Evolutionary conservation across 2,113 vertebrate genomes (phyloP), one percentile per base, ranked within the genome.

Genomic region (Lonchura striata): DNA sequence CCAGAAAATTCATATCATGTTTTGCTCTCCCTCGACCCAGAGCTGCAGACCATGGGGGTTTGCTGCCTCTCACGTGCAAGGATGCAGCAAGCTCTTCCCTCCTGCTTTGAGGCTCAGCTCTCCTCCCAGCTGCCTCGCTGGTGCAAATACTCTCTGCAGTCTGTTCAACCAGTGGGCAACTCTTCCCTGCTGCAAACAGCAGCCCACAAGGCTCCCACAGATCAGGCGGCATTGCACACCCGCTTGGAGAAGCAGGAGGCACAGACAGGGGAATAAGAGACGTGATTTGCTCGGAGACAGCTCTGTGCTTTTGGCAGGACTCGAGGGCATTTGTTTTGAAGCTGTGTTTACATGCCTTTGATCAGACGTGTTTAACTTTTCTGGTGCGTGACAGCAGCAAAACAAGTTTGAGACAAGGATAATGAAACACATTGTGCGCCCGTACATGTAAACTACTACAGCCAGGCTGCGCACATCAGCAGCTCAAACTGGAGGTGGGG

Each of bases 361-460:
- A 97, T 97, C 96, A 97, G 96, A 95, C 85, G 72, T 96, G 96
- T 96, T 96, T 96, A 97, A 96, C 97, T 97, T 95, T 96, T 92
- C 94, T 87, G 85, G 91, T 96, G 91, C 77, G 25, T 96, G 96
- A 97, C 96, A 97, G 94, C 94, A 96, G 94, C 89, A 96, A 97
- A 97, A 97, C 96, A 96, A 97, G 95, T 96, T 94, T 95, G 96
- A 97, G 94, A 97, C 94, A 91, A 69, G 91, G 95, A 94, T 97
- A 96, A 96, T 97, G 96, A 96, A 97, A 97, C 92, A 96, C 94
- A 95, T 91, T 93, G 88, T 92, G 86, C 46, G 41, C 53, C 71
- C 23, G 42, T 74, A 92, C 6, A 27, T 93, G 88, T 95, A 86
- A 86, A 66, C 2, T 66, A 85, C 79, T 78, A 9, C 91, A 92